Evolutionary conservation across 2,888 invertebrate genomes (phyloP).

Genomic region (Macrosoma leucophasiata): DNA sequence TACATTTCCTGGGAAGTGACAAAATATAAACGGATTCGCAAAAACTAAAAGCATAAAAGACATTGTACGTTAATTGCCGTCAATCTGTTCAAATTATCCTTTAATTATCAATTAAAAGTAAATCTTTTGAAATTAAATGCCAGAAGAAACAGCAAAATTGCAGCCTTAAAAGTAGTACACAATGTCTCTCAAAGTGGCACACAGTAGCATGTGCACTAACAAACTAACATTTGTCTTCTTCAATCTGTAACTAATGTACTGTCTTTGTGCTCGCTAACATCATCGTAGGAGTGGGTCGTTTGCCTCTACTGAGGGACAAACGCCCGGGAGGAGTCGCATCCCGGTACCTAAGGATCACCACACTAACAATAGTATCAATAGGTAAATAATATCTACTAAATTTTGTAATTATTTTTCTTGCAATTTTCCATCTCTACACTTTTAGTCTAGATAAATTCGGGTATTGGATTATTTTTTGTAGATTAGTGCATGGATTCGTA

Average conservation of each 20-base stretch:
- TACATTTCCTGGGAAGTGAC: no score
- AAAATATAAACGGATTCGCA: no score
- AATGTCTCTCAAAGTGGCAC: not conserved
- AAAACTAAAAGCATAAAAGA: no score
- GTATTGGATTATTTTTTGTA: constrained; percentile 5
- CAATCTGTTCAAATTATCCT: no score
- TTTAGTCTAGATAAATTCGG: constrained; percentile 4
- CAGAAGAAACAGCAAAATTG: no score
- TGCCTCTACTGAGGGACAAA: constrained; percentile 68
- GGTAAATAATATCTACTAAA: constrained; percentile 45
- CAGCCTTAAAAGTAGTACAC: not conserved
- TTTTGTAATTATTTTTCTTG: constrained; percentile 31
- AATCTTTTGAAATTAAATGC: no score
- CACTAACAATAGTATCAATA: constrained; percentile 68
- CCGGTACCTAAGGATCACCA: constrained; percentile 69
- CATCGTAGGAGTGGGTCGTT: constrained; percentile 70
- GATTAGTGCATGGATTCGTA: constrained; percentile 7
- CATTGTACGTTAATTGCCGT: no score
- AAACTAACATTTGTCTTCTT: constrained; percentile 34
- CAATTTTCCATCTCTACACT: no score
- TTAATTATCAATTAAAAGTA: no score
- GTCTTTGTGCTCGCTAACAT: constrained; percentile 66
- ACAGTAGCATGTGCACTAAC: constrained; percentile 43
- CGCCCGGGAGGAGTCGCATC: constrained; percentile 69
- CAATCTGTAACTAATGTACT: constrained; percentile 58